phyloP scores from a whole-genome alignment of 2,888 invertebrate species.

The Rotaria sp. region DNA sequence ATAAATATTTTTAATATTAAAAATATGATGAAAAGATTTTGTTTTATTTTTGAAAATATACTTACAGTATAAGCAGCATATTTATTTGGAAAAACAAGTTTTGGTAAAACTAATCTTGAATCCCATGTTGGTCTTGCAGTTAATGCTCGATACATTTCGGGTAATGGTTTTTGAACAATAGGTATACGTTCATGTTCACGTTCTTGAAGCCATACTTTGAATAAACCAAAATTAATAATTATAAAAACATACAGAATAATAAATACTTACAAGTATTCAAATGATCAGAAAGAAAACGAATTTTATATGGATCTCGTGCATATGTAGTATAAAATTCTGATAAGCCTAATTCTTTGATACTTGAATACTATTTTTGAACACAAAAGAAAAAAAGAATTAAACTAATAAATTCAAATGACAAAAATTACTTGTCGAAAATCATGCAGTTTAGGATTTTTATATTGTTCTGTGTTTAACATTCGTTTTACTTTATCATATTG shows the following conservation, averaged over 20 bases:
- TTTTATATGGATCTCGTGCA: not conserved
- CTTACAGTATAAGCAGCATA: conserved; percentile 27
- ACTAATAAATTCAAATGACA: not conserved
- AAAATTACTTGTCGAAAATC: conserved; percentile 36
- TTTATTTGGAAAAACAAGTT: conserved; percentile 33
- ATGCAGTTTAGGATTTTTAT: conserved; percentile 35
- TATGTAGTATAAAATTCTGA: not conserved
- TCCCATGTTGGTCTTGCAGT: conserved; percentile 31
- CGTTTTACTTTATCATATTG: not conserved
- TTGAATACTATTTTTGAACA: not conserved
- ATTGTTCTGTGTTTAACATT: conserved; percentile 27
- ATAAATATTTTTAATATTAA: not conserved
- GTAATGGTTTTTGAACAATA: not conserved
- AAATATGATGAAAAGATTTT: too few relatives aligned
- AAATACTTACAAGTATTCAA: not conserved
- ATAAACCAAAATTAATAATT: not conserved
- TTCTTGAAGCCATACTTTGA: conserved; percentile 31
- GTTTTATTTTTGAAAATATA: too few relatives aligned
- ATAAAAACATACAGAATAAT: not conserved
- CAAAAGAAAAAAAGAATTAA: not conserved
- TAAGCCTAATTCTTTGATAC: not conserved
- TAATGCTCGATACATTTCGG: conserved; percentile 33
- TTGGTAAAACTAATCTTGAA: conserved; percentile 31
- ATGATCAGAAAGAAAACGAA: not conserved
- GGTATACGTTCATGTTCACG: not conserved